These are phyloP conservation scores for Megathymus violae DNA, from an alignment of 1,140 invertebrate species.

Conservation along the genomic window DNA sequence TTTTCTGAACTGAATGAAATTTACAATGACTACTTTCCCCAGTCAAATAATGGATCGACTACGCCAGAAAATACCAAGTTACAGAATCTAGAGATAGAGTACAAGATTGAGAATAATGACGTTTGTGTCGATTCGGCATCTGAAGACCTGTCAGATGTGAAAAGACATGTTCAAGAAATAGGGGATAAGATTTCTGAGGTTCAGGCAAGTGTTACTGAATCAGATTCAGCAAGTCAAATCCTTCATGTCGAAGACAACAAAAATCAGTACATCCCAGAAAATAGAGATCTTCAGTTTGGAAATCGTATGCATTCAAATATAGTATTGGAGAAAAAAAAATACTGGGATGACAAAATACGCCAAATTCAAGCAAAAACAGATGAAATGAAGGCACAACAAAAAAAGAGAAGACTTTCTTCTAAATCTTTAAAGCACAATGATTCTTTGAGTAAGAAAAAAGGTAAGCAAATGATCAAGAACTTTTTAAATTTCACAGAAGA, in stretches of 20 bases:
- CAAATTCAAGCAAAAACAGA: constrained; percentile 70
- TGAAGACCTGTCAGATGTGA: constrained; percentile 80
- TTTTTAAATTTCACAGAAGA: constrained; percentile 61
- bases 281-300: constrained; percentile 62
- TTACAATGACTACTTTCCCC: constrained; percentile 64
- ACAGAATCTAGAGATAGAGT: constrained; percentile 50
- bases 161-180: constrained; percentile 65
- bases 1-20: constrained; percentile 76
- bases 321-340: constrained; percentile 80
- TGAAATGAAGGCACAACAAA: constrained; percentile 62
- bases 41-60: constrained; percentile 52
- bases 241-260: constrained; percentile 55
- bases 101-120: constrained; percentile 50
- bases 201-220: constrained; percentile 82
- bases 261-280: constrained; percentile 32
- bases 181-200: constrained; percentile 82
- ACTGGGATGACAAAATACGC: constrained; percentile 81
- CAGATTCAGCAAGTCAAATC: constrained; percentile 80
- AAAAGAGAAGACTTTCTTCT: constrained; percentile 58
- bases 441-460: constrained; percentile 76
- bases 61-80: constrained; percentile 44
- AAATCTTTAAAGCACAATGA: constrained; percentile 72
- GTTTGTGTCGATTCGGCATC: constrained; percentile 79
- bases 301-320: constrained; percentile 62
- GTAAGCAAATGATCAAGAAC: constrained; percentile 75